Evolutionary conservation across 2,888 invertebrate genomes (phyloP).

Genomic region (Drosophila buzzatii): DNA sequence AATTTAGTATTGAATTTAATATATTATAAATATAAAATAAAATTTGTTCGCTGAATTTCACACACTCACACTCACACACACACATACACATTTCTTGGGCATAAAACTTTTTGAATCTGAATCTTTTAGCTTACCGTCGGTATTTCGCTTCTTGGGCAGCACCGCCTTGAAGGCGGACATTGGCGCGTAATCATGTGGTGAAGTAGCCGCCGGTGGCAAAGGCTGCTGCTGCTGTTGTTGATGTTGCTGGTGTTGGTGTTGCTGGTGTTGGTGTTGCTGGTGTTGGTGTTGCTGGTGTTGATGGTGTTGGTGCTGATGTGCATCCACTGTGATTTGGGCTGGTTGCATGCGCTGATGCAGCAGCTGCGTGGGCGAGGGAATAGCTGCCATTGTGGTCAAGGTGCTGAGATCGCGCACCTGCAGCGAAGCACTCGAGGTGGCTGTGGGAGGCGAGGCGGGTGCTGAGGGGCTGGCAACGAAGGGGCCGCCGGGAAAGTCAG

Average conservation of each 20-base stretch:
- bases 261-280: conserved; percentile 52
- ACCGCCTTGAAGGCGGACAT: conserved; percentile 85
- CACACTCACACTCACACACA: not conserved
- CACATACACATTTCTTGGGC: not conserved
- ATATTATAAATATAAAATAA: not conserved
- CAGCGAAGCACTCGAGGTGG: conserved; percentile 57
- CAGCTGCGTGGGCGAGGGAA: conserved; percentile 81
- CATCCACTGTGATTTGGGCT: conserved; percentile 64
- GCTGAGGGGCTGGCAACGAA: conserved; percentile 72
- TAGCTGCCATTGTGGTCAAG: conserved; percentile 79
- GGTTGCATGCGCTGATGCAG: conserved; percentile 80
- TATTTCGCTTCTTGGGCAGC: conserved; percentile 84
- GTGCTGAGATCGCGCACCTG: conserved; percentile 83
- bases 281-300: conserved; percentile 53
- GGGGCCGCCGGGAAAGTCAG: conserved; percentile 81
- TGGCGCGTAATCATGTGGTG: conserved; percentile 79
- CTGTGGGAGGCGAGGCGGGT: conserved; percentile 53
- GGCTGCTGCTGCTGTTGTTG: conserved; percentile 59
- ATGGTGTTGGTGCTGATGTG: conserved; percentile 66
- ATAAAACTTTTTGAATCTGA: not conserved
- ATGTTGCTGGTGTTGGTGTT: conserved; percentile 35
- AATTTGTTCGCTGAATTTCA: not conserved
- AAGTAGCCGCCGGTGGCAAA: conserved; percentile 68
- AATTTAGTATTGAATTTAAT: too few species aligned
- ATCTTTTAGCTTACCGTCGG: conserved; percentile 84